Evolutionary conservation across 2,888 invertebrate species (phyloP).

Genomic region (Limnephilus auricula): DNA sequence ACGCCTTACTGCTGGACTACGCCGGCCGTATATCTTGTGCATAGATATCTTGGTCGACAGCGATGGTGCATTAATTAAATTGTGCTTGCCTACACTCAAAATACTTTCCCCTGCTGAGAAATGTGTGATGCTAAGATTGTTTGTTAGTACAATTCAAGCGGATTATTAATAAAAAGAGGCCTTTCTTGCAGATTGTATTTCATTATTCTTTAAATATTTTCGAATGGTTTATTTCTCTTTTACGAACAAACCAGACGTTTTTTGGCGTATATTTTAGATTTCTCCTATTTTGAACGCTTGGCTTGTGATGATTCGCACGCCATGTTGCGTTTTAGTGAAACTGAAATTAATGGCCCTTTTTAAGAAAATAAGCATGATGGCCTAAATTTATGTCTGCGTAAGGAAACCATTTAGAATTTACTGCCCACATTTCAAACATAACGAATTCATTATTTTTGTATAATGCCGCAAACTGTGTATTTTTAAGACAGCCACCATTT

Average conservation of each 20-base stretch:
- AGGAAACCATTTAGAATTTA: neutral
- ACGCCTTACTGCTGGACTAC: too few relatives aligned
- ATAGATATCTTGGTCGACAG: too few relatives aligned
- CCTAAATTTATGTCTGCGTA: neutral
- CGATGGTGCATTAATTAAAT: too few relatives aligned
- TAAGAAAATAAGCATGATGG: neutral
- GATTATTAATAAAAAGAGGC: neutral
- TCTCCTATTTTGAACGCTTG: neutral
- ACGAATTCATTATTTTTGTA: neutral
- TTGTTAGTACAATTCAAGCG: neutral
- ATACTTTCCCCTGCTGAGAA: neutral
- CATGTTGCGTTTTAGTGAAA: neutral
- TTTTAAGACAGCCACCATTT: neutral
- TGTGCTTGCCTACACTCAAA: too few relatives aligned
- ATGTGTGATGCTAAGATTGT: neutral
- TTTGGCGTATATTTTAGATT: neutral
- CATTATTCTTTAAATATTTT: neutral
- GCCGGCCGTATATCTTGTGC: too few relatives aligned
- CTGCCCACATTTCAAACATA: neutral
- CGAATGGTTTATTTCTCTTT: neutral
- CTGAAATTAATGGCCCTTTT: neutral
- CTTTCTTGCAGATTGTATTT: neutral
- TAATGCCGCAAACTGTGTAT: neutral
- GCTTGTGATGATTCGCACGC: neutral
- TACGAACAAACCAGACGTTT: neutral